These are phyloP conservation scores for Sorex araneus DNA, from an alignment of 2,113 vertebrate species.

Conservation along the genomic window DNA sequence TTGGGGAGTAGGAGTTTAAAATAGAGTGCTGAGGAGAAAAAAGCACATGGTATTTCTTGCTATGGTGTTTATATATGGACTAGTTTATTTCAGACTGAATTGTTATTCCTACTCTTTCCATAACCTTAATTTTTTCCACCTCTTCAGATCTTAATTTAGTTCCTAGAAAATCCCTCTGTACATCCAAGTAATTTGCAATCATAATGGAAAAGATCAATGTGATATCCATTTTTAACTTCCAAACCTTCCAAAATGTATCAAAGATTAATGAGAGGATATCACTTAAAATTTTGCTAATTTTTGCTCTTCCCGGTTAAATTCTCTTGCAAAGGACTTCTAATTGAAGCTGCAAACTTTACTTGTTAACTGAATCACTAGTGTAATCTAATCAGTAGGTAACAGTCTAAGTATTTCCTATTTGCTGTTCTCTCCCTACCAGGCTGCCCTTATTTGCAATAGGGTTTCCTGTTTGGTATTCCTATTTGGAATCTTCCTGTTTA, in stretches of 20 bases:
- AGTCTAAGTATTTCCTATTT: slow-evolving; percentile 20
- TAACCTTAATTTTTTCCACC: background rate
- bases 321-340: background rate
- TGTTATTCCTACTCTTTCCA: background rate
- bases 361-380: background rate
- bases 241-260: background rate
- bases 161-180: background rate
- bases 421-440: background rate
- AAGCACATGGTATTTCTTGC: background rate
- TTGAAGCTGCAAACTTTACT: background rate
- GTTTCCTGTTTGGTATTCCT: background rate
- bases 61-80: background rate
- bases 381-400: background rate
- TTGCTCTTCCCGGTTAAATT: background rate
- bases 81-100: background rate
- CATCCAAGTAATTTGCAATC: background rate
- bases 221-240: background rate
- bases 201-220: background rate
- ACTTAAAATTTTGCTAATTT: background rate
- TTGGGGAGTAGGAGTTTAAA: background rate
- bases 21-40: background rate
- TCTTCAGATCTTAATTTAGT: slow-evolving; percentile 15
- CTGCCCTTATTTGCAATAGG: background rate
- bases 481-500: background rate
- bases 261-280: background rate